Percentiles rank a stretch among this genome's conserved stretches.
Evolutionary conservation across 2,888 invertebrate genomes (phyloP).

Genomic region (Erebia ligea): DNA sequence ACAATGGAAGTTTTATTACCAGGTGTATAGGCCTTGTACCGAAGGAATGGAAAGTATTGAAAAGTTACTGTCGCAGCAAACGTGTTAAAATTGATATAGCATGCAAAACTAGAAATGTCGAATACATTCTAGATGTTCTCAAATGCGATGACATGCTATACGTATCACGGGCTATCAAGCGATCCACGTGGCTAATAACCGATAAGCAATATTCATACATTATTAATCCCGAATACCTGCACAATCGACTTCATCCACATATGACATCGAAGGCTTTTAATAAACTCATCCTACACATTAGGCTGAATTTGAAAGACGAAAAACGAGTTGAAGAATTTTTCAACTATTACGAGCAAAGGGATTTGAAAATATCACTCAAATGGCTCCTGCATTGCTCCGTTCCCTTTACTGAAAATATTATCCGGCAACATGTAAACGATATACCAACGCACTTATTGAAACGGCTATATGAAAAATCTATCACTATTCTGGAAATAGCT

Average conservation of each 20-base stretch:
- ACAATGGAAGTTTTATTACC: too few relatives aligned
- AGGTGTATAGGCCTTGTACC: too few relatives aligned
- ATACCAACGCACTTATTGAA: constrained; percentile 21
- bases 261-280: constrained; percentile 61
- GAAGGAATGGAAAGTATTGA: too few relatives aligned
- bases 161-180: constrained; percentile 62
- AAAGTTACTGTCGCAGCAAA: too few relatives aligned
- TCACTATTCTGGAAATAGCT: constrained; percentile 9
- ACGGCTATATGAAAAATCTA: constrained; percentile 19
- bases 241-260: constrained; percentile 54
- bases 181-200: constrained; percentile 61
- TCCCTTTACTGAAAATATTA: constrained; percentile 53
- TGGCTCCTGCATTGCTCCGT: constrained; percentile 67
- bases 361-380: constrained; percentile 50
- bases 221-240: constrained; percentile 63
- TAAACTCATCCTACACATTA: constrained; percentile 60
- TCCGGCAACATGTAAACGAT: constrained; percentile 44
- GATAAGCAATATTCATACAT: constrained; percentile 61
- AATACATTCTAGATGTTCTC: constrained; percentile 58
- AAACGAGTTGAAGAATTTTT: constrained; percentile 62
- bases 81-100: constrained; percentile 69
- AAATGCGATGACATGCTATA: constrained; percentile 64
- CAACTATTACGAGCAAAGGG: constrained; percentile 51
- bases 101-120: constrained; percentile 53
- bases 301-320: constrained; percentile 60